Evolutionary conservation across 2,797 vertebrate genomes (phyloP).

Genomic region (Liasis olivaceus): DNA sequence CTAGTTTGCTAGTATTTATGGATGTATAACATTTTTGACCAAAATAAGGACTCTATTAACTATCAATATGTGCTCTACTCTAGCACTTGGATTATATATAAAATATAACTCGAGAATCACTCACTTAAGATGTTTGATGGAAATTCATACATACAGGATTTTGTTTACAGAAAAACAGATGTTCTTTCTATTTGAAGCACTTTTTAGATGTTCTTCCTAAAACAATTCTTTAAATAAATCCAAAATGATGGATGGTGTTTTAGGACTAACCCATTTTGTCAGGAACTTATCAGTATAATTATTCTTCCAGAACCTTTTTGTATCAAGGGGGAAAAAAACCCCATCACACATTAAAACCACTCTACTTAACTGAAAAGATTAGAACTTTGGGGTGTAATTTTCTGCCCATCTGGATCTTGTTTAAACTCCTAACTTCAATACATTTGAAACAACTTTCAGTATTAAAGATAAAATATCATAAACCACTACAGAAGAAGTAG

Average conservation of each 20-base stretch:
- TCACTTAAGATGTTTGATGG: background rate
- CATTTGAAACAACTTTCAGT: background rate
- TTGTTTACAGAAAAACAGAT: conserved; percentile 6
- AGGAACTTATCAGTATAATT: background rate
- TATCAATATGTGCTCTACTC: background rate
- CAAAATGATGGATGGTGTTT: background rate
- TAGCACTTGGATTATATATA: conserved; percentile 4
- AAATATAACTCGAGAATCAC: background rate
- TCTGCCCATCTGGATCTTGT: background rate
- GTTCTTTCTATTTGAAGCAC: background rate
- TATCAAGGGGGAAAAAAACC: background rate
- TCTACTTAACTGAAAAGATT: background rate
- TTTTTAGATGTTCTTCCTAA: conserved; percentile 1
- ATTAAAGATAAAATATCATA: background rate
- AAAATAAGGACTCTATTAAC: background rate
- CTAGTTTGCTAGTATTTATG: background rate
- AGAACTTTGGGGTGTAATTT: background rate
- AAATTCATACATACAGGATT: background rate
- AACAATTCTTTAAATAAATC: background rate
- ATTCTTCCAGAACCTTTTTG: background rate
- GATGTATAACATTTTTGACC: background rate
- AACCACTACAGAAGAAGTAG: background rate
- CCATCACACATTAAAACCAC: background rate
- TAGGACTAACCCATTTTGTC: background rate
- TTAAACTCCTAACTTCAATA: background rate